phyloP scores from a whole-genome alignment of 2,113 vertebrate genomes.

The Monopterus albus region DNA sequence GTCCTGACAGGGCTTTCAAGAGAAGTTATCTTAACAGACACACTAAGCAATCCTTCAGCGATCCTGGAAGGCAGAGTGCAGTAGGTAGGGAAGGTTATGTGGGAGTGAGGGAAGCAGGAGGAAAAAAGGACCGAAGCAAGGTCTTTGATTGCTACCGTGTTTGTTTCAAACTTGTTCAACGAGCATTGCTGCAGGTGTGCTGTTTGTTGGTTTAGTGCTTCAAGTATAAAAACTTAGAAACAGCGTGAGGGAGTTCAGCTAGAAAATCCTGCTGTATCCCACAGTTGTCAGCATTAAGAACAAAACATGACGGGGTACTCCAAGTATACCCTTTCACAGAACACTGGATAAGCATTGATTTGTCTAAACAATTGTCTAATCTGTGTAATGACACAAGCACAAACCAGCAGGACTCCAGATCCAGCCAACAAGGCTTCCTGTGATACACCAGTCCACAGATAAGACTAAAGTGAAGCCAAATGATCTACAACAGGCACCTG shows the following conservation, averaged over 20 bases:
- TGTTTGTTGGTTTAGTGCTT: constrained; percentile 33
- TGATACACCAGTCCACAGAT: not conserved
- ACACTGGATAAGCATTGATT: constrained; percentile 16
- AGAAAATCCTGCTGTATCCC: constrained; percentile 18
- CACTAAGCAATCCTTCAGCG: constrained; percentile 36
- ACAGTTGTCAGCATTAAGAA: constrained; percentile 12
- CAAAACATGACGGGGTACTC: not conserved
- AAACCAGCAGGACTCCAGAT: constrained; percentile 33
- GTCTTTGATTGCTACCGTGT: constrained; percentile 52
- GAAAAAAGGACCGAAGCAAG: constrained; percentile 33
- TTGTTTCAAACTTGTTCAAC: constrained; percentile 39
- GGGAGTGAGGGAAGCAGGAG: constrained; percentile 29
- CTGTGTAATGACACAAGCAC: constrained; percentile 23
- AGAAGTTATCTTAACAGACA: constrained; percentile 47
- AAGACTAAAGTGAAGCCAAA: not conserved
- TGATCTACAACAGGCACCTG: constrained; percentile 25
- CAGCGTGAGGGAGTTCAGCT: constrained; percentile 36
- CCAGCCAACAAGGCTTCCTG: not conserved
- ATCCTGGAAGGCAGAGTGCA: constrained; percentile 33
- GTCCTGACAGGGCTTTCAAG: constrained; percentile 19
- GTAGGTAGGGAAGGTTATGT: constrained; percentile 31
- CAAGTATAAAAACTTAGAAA: constrained; percentile 9
- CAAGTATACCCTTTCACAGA: not conserved
- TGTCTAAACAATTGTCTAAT: constrained; percentile 10
- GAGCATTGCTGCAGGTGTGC: constrained; percentile 14